These are phyloP conservation scores for Luffia ferchaultella DNA, from an alignment of 2,888 invertebrate genomes.

Conservation along the genomic window DNA sequence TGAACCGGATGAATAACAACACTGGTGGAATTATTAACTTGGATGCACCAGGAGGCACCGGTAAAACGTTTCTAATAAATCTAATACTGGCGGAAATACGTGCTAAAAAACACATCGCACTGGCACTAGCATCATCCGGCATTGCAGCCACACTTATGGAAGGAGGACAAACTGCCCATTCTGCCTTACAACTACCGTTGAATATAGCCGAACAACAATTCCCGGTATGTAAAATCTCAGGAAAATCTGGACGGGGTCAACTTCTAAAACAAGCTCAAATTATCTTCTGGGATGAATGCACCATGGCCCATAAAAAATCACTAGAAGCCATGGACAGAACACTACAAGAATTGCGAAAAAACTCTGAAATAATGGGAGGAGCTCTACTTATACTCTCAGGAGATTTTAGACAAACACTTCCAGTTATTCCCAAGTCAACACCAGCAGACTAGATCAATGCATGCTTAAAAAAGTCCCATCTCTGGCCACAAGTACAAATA, in stretches of 20 bases:
- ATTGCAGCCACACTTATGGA: not conserved
- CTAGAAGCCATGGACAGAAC: constrained; percentile 14
- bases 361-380: constrained; percentile 21
- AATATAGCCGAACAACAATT: not conserved
- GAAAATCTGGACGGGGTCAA: not conserved
- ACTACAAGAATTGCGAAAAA: constrained; percentile 16
- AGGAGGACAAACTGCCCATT: not conserved
- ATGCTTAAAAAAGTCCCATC: constrained; percentile 23
- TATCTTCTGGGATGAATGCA: not conserved
- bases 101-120: not conserved
- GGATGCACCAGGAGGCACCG: not conserved
- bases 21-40: not conserved
- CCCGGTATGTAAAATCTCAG: not conserved
- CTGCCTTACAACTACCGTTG: not conserved
- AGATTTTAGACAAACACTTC: constrained; percentile 28
- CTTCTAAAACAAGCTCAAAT: not conserved
- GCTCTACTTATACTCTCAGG: constrained; percentile 23
- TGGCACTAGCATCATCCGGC: not conserved
- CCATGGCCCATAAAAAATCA: not conserved
- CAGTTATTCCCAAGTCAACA: constrained; percentile 23
- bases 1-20: not conserved
- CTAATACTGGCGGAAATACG: not conserved
- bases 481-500: constrained; percentile 21
- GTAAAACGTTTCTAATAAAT: not conserved
- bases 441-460: constrained; percentile 26